These are phyloP conservation scores for Artibeus jamaicensis DNA, from an alignment of 2,797 vertebrate species.

Conservation along the genomic window DNA sequence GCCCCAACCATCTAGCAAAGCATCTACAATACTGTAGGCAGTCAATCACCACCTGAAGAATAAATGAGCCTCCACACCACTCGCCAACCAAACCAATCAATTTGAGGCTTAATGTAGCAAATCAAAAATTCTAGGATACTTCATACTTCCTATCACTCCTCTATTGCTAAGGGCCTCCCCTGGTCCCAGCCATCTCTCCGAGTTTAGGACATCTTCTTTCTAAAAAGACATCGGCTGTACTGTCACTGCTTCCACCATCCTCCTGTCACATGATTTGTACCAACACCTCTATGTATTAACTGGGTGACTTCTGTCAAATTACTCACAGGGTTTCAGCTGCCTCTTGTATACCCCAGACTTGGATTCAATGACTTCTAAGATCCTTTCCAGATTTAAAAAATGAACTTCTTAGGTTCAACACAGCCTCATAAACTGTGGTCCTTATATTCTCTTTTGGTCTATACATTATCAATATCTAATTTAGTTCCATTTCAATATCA, in stretches of 20 bases:
- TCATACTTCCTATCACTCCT: neutral
- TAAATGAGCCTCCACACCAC: neutral
- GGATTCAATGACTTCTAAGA: neutral
- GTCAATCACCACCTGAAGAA: neutral
- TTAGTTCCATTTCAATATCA: constrained; percentile 19
- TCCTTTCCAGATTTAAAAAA: constrained; percentile 8
- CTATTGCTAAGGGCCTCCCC: neutral
- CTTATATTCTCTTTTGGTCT: constrained; percentile 5
- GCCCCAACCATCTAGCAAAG: neutral
- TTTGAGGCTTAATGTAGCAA: neutral
- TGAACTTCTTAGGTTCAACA: neutral
- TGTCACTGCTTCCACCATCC: neutral
- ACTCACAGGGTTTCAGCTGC: neutral
- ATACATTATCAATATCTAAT: neutral
- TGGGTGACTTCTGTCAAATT: neutral
- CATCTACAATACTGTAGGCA: neutral
- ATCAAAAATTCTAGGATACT: constrained; percentile 16
- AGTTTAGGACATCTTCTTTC: neutral
- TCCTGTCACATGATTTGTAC: neutral
- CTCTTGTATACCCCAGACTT: neutral
- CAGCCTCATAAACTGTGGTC: neutral
- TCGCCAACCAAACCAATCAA: neutral
- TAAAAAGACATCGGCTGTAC: neutral
- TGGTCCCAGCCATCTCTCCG: neutral
- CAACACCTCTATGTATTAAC: neutral